phyloP scores from a whole-genome alignment of 2,888 invertebrate species.

The Toxonevra muliebris region DNA sequence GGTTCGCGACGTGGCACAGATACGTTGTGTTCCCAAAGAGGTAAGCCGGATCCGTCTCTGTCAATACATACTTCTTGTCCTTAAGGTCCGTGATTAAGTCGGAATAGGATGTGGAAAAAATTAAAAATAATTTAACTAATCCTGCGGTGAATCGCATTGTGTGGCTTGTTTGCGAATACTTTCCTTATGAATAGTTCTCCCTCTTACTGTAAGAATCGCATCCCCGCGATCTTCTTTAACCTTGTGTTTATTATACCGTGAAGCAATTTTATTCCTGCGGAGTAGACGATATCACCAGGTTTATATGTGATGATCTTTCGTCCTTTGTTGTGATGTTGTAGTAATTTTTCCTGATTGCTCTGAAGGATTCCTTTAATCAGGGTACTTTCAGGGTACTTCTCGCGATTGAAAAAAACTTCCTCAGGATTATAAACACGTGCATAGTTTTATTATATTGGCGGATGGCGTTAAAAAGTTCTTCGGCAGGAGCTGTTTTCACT shows the following conservation, averaged over 20 bases:
- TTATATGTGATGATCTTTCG: neutral
- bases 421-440: conserved; percentile 11
- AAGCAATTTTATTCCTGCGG: neutral
- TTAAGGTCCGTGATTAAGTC: conserved; percentile 20
- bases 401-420: conserved; percentile 4
- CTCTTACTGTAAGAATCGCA: conserved; percentile 16
- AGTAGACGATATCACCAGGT: conserved; percentile 22
- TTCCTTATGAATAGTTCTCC: neutral
- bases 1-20: conserved; percentile 23
- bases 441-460: conserved; percentile 9
- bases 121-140: neutral
- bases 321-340: neutral
- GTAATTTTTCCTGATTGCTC: too few relatives aligned
- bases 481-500: conserved; percentile 6
- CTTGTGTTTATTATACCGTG: neutral
- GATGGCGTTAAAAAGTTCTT: conserved; percentile 17
- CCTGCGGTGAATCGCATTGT: conserved; percentile 1
- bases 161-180: conserved; percentile 20
- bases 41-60: conserved; percentile 20
- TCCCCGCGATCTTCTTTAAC: conserved; percentile 13
- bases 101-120: too few relatives aligned
- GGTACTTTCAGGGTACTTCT: conserved; percentile 1
- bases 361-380: too few relatives aligned
- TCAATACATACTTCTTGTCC: conserved; percentile 26
- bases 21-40: conserved; percentile 19